phyloP scores from a whole-genome alignment of 2,797 vertebrate genomes.

The Sandelia bainsii region DNA sequence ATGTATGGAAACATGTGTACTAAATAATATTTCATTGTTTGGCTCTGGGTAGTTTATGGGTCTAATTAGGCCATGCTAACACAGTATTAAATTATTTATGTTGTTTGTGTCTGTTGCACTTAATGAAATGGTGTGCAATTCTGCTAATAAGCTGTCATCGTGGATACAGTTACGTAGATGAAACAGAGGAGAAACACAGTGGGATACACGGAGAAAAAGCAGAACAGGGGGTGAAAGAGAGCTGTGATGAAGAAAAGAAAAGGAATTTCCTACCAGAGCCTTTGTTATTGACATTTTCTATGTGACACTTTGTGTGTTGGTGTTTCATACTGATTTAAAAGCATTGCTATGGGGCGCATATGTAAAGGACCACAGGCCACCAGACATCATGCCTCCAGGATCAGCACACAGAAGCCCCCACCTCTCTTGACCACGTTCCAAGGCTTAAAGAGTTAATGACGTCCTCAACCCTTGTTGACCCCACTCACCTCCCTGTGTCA shows the following conservation, averaged over 20 bases:
- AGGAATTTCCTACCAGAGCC: slow-evolving; percentile 39
- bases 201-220: slow-evolving; percentile 1
- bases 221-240: neutral
- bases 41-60: slow-evolving; percentile 19
- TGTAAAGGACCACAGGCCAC: slow-evolving; percentile 58
- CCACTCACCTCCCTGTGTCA: neutral
- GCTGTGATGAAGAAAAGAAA: slow-evolving; percentile 6
- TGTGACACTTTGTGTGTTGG: slow-evolving; percentile 32
- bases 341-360: slow-evolving; percentile 47
- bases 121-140: slow-evolving; percentile 53
- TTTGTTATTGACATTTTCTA: slow-evolving; percentile 51
- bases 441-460: slow-evolving; percentile 21
- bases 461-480: slow-evolving; percentile 16
- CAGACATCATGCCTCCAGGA: slow-evolving; percentile 58
- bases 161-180: slow-evolving; percentile 12
- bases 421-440: slow-evolving; percentile 15
- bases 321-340: slow-evolving; percentile 62
- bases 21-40: slow-evolving; percentile 17
- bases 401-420: slow-evolving; percentile 21
- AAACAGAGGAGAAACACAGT: neutral
- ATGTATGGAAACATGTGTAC: too few species aligned
- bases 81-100: slow-evolving; percentile 47
- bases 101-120: slow-evolving; percentile 44
- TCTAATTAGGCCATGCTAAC: slow-evolving; percentile 48
- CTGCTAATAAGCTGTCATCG: slow-evolving; percentile 43